phyloP scores from a whole-genome alignment of 2,888 invertebrate species.

The Homarus gammarus region DNA sequence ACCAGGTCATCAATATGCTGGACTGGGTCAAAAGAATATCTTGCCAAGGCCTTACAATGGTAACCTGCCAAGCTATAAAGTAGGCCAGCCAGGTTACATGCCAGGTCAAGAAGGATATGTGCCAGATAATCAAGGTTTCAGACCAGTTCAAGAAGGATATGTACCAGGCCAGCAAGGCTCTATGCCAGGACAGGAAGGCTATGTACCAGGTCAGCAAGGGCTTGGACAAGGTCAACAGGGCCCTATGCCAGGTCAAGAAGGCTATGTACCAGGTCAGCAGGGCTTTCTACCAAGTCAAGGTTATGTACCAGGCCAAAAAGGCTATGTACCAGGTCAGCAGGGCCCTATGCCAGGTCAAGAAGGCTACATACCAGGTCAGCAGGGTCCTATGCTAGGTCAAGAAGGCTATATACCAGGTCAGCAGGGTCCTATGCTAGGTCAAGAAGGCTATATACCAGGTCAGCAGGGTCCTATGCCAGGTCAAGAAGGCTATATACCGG shows the following conservation, averaged over 20 bases:
- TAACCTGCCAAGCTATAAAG: not conserved
- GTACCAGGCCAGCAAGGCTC: not conserved
- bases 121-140: not conserved
- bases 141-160: constrained; percentile 24
- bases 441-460: not conserved
- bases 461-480: constrained; percentile 12
- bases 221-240: constrained; percentile 20
- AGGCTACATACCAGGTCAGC: constrained; percentile 10
- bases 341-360: constrained; percentile 21
- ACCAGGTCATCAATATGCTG: not conserved
- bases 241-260: constrained; percentile 4
- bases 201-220: not conserved
- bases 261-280: constrained; percentile 4
- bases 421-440: constrained; percentile 20
- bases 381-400: constrained; percentile 14
- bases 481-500: not conserved
- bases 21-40: not conserved
- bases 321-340: not conserved
- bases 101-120: constrained; percentile 40
- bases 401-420: not conserved
- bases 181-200: constrained; percentile 25
- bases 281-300: constrained; percentile 5
- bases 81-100: constrained; percentile 21
- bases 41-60: not conserved
- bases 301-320: not conserved